Conservation (phyloP, 2,113 vertebrate genomes). For the Zosterops japonicus region DNA sequence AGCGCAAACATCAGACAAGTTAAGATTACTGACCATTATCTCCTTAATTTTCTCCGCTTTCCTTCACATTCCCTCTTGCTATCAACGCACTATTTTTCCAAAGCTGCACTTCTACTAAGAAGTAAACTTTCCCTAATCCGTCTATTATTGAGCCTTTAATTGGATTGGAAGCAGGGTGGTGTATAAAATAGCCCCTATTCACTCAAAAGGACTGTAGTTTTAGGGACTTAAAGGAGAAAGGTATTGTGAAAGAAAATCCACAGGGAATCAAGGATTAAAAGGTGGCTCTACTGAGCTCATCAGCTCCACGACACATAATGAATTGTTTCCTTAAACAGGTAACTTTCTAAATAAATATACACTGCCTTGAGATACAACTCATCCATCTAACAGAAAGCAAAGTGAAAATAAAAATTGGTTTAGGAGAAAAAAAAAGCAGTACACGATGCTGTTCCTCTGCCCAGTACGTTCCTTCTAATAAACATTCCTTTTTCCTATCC, state of each 20-base stretch:
- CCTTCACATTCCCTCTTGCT: slow-evolving; percentile 85
- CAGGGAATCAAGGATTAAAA: slow-evolving; percentile 83
- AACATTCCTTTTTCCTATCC: neutral
- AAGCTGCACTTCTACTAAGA: slow-evolving; percentile 84
- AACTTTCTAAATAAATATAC: slow-evolving; percentile 77
- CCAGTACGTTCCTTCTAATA: neutral
- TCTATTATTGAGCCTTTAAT: slow-evolving; percentile 96
- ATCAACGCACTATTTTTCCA: slow-evolving; percentile 82
- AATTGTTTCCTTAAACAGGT: slow-evolving; percentile 85
- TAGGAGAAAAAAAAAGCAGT: neutral
- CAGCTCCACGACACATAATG: slow-evolving; percentile 80
- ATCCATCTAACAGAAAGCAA: slow-evolving; percentile 23
- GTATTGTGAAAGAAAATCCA: slow-evolving; percentile 82
- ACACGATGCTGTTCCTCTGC: neutral
- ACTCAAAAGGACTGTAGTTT: slow-evolving; percentile 83
- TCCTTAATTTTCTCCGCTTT: slow-evolving; percentile 92
- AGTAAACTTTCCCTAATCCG: slow-evolving; percentile 99
- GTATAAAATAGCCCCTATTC: slow-evolving; percentile 91
- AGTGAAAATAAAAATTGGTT: slow-evolving; percentile 56
- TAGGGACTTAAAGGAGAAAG: slow-evolving; percentile 81
- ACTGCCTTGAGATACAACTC: slow-evolving; percentile 41
- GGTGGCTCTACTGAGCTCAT: slow-evolving; percentile 84
- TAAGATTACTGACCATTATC: slow-evolving; percentile 89
- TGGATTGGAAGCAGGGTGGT: slow-evolving; percentile 92
- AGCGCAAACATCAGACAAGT: slow-evolving; percentile 91